phyloP scores from a whole-genome alignment of 2,888 invertebrate species.

The Glaucopsyche alexis region DNA sequence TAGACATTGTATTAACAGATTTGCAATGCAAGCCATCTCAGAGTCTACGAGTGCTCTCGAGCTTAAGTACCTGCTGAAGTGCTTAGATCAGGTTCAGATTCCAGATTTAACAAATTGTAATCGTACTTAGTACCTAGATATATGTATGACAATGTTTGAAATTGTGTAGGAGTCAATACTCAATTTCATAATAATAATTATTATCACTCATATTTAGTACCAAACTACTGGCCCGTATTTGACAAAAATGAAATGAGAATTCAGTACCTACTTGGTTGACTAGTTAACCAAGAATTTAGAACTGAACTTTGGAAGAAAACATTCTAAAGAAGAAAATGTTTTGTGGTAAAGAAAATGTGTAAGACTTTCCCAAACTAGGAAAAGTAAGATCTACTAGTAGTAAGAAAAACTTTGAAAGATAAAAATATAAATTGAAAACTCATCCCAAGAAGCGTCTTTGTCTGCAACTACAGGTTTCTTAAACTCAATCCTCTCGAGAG shows the following conservation, averaged over 20 bases:
- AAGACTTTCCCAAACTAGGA: background rate
- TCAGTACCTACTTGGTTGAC: background rate
- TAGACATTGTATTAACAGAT: constrained; percentile 22
- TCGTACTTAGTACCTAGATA: background rate
- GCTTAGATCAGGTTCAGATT: constrained; percentile 18
- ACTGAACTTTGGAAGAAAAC: background rate
- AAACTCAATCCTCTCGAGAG: constrained; percentile 41
- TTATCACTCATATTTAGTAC: too few species aligned
- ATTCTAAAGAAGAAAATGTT: background rate
- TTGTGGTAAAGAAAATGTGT: background rate
- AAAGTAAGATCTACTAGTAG: background rate
- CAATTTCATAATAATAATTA: too few species aligned
- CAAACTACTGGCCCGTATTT: too few species aligned
- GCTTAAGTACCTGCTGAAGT: background rate
- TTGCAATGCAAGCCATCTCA: constrained; percentile 17
- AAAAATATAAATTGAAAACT: constrained; percentile 7
- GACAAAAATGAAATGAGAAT: background rate
- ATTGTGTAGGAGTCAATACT: too few species aligned
- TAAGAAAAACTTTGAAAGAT: constrained; percentile 15
- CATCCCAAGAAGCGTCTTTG: constrained; percentile 17
- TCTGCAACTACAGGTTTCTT: constrained; percentile 31
- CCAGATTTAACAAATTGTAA: background rate
- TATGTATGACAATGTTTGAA: too few species aligned
- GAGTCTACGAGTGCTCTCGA: constrained; percentile 15
- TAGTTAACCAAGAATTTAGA: background rate